A percentile compares a stretch with the other conserved stretches of the same genome.
phyloP scores from a whole-genome alignment of 2,113 vertebrate species.

The Zootoca vivipara region DNA sequence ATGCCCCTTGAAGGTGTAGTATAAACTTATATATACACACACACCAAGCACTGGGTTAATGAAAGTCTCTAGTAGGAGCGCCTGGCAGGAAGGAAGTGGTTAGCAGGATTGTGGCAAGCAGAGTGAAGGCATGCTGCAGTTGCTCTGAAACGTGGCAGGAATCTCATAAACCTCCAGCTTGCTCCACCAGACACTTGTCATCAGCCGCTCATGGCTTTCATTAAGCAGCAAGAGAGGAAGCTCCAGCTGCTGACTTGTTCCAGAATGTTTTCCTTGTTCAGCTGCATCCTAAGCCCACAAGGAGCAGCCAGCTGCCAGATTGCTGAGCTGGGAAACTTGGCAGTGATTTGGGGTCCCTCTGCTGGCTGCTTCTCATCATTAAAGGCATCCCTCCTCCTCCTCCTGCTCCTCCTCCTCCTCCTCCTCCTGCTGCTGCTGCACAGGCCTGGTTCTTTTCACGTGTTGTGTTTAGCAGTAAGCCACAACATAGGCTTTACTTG shows the following conservation, averaged over 20 bases:
- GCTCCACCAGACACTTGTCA: constrained; percentile 43
- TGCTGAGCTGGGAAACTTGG: neutral
- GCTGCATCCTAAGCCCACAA: constrained; percentile 42
- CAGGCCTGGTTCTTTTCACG: neutral
- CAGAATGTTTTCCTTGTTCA: constrained; percentile 44
- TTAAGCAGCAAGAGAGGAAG: constrained; percentile 57
- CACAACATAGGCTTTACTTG: neutral
- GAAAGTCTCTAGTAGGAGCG: constrained; percentile 39
- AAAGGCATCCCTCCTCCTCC: neutral
- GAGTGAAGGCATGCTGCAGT: constrained; percentile 25
- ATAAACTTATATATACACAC: constrained; percentile 37
- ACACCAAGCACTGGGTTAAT: constrained; percentile 47
- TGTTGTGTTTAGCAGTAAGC: neutral
- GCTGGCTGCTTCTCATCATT: neutral
- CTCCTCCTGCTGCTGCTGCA: neutral
- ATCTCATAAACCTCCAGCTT: constrained; percentile 71
- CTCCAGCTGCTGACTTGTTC: constrained; percentile 32
- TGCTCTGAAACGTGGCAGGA: constrained; percentile 74
- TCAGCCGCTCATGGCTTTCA: constrained; percentile 57
- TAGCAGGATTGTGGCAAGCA: constrained; percentile 48
- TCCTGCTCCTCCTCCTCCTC: neutral
- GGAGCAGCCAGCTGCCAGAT: constrained; percentile 32
- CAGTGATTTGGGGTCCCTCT: neutral
- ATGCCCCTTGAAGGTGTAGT: constrained; percentile 32
- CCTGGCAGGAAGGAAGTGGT: constrained; percentile 81